phyloP scores from a whole-genome alignment of 2,888 invertebrate genomes.

The Thecophora atra region DNA sequence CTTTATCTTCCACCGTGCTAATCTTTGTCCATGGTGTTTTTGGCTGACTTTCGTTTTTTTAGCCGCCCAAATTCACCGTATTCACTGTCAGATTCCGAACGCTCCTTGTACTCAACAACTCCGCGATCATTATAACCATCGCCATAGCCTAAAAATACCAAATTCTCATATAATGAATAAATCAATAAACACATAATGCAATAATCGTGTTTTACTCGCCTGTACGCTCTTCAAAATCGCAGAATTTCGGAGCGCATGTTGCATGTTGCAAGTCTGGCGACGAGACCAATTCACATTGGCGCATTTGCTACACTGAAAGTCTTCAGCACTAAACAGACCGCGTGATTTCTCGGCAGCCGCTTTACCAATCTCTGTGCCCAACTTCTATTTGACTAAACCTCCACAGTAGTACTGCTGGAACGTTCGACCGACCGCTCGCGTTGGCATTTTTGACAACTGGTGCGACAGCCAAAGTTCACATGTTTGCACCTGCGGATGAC shows the following conservation, averaged over 20 bases:
- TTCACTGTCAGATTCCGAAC: conserved; percentile 91
- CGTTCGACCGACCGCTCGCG: conserved; percentile 52
- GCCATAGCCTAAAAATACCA: conserved; percentile 73
- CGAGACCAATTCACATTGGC: conserved; percentile 97
- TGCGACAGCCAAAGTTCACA: conserved; percentile 91
- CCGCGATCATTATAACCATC: conserved; percentile 96
- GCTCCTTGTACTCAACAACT: conserved; percentile 92
- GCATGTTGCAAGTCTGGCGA: conserved; percentile 94
- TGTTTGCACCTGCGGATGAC: conserved; percentile 77
- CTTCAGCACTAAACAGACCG: conserved; percentile 86
- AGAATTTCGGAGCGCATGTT: conserved; percentile 96
- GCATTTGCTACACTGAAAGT: conserved; percentile 99
- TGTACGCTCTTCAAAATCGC: conserved; percentile 85
- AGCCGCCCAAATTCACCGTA: conserved; percentile 91
- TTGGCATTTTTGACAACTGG: conserved; percentile 88
- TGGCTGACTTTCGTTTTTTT: conserved; percentile 67
- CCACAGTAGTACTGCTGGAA: conserved; percentile 49
- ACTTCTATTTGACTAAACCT: conserved; percentile 71
- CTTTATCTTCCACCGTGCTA: too few species aligned
- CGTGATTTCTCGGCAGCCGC: conserved; percentile 97
- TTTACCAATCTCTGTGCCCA: conserved; percentile 97
- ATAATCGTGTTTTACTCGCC: conserved; percentile 63
- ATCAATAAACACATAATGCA: conserved; percentile 28
- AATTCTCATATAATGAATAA: too few species aligned
- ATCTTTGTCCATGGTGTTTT: conserved; percentile 46